phyloP scores from a whole-genome alignment of 2,113 vertebrate genomes.

The Labeo rohita region DNA sequence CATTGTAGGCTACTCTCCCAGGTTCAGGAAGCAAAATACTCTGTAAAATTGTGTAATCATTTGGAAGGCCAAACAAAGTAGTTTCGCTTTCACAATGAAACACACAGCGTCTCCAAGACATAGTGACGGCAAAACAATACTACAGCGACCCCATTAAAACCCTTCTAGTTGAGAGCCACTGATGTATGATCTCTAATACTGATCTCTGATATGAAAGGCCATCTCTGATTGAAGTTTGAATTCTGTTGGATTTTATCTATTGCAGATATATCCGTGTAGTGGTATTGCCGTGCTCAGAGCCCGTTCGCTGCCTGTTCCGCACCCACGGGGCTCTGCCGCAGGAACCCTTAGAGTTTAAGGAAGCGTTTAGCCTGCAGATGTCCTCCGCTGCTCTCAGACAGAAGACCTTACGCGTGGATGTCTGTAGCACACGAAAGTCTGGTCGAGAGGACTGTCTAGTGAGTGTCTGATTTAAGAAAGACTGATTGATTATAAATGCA shows the following conservation, averaged over 20 bases:
- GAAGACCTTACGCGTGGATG: conserved; percentile 91
- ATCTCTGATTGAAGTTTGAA: neutral
- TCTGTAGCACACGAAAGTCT: conserved; percentile 81
- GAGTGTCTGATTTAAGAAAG: conserved; percentile 56
- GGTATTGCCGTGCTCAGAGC: conserved; percentile 88
- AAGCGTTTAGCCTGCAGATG: conserved; percentile 87
- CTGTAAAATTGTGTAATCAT: too few relatives aligned
- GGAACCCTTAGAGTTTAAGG: conserved; percentile 82
- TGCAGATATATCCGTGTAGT: conserved; percentile 85
- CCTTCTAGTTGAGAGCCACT: neutral
- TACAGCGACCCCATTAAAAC: neutral
- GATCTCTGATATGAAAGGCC: neutral
- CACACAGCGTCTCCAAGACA: too few relatives aligned
- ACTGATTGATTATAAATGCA: neutral
- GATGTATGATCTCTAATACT: neutral
- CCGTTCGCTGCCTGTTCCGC: conserved; percentile 89
- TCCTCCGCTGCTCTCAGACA: conserved; percentile 86
- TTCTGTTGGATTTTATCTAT: neutral
- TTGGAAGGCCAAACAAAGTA: too few relatives aligned
- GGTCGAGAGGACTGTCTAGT: conserved; percentile 90
- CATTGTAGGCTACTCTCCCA: too few relatives aligned
- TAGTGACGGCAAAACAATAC: too few relatives aligned
- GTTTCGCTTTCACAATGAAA: too few relatives aligned
- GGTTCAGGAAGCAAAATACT: too few relatives aligned
- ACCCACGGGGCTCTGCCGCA: conserved; percentile 75